phyloP scores from a whole-genome alignment of 1,140 invertebrate species.

The Ptiloglossa arizonensis region DNA sequence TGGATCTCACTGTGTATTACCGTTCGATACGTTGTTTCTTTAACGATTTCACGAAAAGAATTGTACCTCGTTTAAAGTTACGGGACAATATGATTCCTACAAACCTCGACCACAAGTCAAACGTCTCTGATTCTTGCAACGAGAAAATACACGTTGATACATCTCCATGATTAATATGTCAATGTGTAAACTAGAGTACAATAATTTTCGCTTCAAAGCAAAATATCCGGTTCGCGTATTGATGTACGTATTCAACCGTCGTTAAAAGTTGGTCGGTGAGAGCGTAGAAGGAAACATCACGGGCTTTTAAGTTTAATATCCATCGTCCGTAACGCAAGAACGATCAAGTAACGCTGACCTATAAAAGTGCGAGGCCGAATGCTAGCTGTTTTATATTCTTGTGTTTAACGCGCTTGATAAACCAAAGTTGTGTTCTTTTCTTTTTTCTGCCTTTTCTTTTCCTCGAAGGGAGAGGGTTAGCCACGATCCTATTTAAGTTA shows the following conservation, averaged over 20 bases:
- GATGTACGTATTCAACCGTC: background rate
- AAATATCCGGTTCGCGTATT: background rate
- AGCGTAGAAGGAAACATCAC: background rate
- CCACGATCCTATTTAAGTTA: background rate
- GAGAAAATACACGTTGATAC: background rate
- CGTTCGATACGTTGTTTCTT: too few relatives aligned
- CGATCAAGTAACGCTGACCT: constrained; percentile 14
- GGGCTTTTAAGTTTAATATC: background rate
- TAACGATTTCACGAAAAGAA: background rate
- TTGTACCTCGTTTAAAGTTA: background rate
- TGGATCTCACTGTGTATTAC: background rate
- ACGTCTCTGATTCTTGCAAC: background rate
- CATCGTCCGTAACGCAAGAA: constrained; percentile 1
- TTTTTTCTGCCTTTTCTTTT: background rate
- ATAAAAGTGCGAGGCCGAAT: constrained; percentile 23
- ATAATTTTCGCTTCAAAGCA: background rate
- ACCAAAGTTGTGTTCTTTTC: background rate
- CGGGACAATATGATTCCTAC: constrained; percentile 6
- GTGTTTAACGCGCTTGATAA: constrained; percentile 11
- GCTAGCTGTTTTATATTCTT: background rate
- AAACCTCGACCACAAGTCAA: constrained; percentile 9
- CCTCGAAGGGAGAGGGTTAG: background rate
- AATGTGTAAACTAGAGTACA: too few relatives aligned
- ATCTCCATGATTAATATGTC: too few relatives aligned
- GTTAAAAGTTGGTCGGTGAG: background rate